These are phyloP conservation scores for Picus viridis DNA, from an alignment of 2,797 vertebrate species.

Conservation along the genomic window DNA sequence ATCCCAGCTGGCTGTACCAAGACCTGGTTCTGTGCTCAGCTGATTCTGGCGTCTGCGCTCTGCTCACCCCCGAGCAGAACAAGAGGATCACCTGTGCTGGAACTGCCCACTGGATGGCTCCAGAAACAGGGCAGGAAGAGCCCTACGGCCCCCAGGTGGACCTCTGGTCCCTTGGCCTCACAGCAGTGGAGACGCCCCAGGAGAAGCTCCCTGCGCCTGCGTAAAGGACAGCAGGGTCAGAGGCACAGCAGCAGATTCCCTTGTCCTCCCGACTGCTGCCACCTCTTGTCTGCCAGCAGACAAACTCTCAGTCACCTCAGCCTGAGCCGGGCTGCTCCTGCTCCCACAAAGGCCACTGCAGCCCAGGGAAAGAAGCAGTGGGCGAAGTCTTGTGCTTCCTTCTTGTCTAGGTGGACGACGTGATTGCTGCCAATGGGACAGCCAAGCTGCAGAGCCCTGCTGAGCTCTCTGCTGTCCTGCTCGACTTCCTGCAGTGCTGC, in stretches of 20 bases:
- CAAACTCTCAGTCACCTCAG: background rate
- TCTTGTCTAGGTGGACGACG: constrained; percentile 84
- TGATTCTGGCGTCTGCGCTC: constrained; percentile 92
- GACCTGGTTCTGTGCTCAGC: constrained; percentile 74
- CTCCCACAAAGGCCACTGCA: background rate
- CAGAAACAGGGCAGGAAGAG: constrained; percentile 90
- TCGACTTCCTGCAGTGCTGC: constrained; percentile 90
- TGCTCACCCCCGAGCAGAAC: constrained; percentile 91
- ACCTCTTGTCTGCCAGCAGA: background rate
- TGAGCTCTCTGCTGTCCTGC: constrained; percentile 87
- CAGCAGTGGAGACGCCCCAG: constrained; percentile 94
- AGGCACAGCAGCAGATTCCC: background rate
- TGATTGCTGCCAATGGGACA: constrained; percentile 91
- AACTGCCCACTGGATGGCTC: constrained; percentile 93
- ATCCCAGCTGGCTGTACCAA: constrained; percentile 20
- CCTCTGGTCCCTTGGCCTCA: constrained; percentile 92
- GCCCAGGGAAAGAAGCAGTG: background rate
- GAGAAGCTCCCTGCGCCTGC: constrained; percentile 90
- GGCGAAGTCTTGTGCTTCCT: background rate
- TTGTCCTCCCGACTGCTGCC: background rate
- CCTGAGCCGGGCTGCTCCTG: background rate
- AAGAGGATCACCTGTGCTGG: constrained; percentile 92
- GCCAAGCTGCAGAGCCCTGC: constrained; percentile 91
- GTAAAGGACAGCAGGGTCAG: constrained; percentile 93
- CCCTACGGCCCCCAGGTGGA: constrained; percentile 90